phyloP scores from a whole-genome alignment of 1,140 invertebrate genomes.

The Anthonomus grandis region DNA sequence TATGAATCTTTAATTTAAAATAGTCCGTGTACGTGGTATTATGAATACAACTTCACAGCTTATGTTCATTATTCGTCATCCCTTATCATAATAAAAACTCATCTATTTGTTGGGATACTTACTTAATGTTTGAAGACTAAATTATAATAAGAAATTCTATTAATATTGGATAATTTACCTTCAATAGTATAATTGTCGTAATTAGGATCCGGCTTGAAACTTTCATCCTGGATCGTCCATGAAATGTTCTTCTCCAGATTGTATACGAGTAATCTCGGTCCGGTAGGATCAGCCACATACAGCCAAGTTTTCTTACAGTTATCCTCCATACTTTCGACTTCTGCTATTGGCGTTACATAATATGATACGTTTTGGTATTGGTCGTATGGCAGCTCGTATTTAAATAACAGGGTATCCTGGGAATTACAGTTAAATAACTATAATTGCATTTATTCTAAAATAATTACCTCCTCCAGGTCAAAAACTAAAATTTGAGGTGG shows the following conservation, averaged over 20 bases:
- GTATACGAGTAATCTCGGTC: constrained; percentile 64
- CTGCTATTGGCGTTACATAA: constrained; percentile 55
- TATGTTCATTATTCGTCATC: too few relatives aligned
- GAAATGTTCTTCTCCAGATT: constrained; percentile 56
- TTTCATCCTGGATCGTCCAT: constrained; percentile 66
- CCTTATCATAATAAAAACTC: too few relatives aligned
- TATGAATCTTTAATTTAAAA: too few relatives aligned
- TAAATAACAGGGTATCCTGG: constrained; percentile 51
- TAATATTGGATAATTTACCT: constrained; percentile 29
- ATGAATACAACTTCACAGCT: too few relatives aligned
- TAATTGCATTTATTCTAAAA: neutral
- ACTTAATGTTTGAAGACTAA: too few relatives aligned
- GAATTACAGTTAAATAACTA: constrained; percentile 6
- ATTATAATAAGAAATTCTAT: too few relatives aligned
- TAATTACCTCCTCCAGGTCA: constrained; percentile 7
- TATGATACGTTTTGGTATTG: constrained; percentile 49
- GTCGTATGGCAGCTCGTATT: constrained; percentile 54
- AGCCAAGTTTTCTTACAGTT: constrained; percentile 61
- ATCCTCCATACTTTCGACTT: constrained; percentile 51
- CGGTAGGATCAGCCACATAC: constrained; percentile 70
- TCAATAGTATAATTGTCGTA: constrained; percentile 62
- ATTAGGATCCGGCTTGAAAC: constrained; percentile 66
- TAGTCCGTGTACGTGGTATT: too few relatives aligned
- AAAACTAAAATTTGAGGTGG: constrained; percentile 4
- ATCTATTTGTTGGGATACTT: too few relatives aligned